phyloP scores from a whole-genome alignment of 1,140 invertebrate species.

The Tetragnatha versicolor region DNA sequence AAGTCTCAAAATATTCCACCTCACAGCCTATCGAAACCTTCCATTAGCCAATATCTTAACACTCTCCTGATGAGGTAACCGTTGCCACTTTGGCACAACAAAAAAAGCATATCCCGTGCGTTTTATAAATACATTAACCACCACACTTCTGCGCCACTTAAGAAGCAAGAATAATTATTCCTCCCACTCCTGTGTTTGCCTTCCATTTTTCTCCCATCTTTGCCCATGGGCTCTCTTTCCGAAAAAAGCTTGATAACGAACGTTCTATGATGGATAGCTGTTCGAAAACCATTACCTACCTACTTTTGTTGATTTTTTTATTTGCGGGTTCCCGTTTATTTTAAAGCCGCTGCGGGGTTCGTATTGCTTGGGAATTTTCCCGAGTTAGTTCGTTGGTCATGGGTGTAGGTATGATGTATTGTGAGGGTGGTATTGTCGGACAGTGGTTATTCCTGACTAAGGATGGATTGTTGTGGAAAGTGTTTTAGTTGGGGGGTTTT shows the following conservation, averaged over 20 bases:
- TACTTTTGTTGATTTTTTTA: too few relatives aligned
- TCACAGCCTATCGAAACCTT: neutral
- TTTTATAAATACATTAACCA: conserved; percentile 33
- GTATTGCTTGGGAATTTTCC: too few relatives aligned
- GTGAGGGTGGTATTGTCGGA: too few relatives aligned
- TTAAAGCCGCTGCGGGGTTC: too few relatives aligned
- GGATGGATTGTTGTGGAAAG: too few relatives aligned
- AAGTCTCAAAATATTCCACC: too few relatives aligned
- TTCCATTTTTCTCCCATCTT: conserved; percentile 14
- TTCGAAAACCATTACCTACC: too few relatives aligned
- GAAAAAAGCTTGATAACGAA: conserved; percentile 24
- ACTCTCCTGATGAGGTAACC: neutral
- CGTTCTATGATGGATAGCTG: conserved; percentile 13
- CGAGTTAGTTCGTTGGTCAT: too few relatives aligned
- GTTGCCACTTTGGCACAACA: neutral
- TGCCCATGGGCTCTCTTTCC: neutral
- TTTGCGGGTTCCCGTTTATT: too few relatives aligned
- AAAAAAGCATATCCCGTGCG: neutral
- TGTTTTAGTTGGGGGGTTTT: too few relatives aligned
- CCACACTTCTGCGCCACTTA: conserved; percentile 20
- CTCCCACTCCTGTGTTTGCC: neutral
- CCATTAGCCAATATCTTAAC: conserved; percentile 8
- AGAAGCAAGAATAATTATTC: conserved; percentile 19
- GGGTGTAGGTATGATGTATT: too few relatives aligned
- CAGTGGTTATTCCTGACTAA: too few relatives aligned